Evolutionary conservation across 2,797 vertebrate genomes (phyloP).

Genomic region (Etheostoma nigrum): DNA sequence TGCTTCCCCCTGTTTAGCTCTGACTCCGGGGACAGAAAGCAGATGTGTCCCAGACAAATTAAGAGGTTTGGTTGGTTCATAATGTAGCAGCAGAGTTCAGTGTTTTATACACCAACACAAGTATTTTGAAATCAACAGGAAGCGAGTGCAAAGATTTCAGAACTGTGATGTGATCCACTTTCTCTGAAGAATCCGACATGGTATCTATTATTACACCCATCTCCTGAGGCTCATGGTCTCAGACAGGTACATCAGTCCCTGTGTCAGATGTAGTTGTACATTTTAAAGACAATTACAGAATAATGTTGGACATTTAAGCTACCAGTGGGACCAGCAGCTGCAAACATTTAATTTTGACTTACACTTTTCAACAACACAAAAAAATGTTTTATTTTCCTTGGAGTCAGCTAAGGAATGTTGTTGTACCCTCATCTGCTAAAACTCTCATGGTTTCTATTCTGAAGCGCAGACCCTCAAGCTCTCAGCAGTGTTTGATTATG

Average conservation of each 20-base stretch:
- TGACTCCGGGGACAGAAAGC: too few species aligned
- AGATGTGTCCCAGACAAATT: too few species aligned
- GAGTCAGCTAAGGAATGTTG: conserved; percentile 59
- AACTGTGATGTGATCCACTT: too few species aligned
- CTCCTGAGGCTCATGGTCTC: neutral
- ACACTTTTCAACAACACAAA: too few species aligned
- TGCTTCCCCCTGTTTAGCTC: too few species aligned
- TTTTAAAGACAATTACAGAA: neutral
- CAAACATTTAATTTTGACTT: conserved; percentile 11
- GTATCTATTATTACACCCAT: neutral
- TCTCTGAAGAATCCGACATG: too few species aligned
- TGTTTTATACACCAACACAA: too few species aligned
- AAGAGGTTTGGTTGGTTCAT: too few species aligned
- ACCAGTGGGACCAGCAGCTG: conserved; percentile 27
- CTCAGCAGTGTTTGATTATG: conserved; percentile 52
- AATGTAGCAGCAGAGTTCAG: too few species aligned
- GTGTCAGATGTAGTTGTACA: neutral
- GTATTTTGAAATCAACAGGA: too few species aligned
- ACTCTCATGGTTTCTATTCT: conserved; percentile 32
- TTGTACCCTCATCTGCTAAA: conserved; percentile 18
- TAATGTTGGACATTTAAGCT: neutral
- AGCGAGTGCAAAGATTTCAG: too few species aligned
- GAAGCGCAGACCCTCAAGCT: neutral
- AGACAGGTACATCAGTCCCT: neutral
- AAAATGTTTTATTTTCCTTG: conserved; percentile 31